Base-by-base conservation (phyloP, 1,140 invertebrate species). In the Bombus consobrinus region DNA sequence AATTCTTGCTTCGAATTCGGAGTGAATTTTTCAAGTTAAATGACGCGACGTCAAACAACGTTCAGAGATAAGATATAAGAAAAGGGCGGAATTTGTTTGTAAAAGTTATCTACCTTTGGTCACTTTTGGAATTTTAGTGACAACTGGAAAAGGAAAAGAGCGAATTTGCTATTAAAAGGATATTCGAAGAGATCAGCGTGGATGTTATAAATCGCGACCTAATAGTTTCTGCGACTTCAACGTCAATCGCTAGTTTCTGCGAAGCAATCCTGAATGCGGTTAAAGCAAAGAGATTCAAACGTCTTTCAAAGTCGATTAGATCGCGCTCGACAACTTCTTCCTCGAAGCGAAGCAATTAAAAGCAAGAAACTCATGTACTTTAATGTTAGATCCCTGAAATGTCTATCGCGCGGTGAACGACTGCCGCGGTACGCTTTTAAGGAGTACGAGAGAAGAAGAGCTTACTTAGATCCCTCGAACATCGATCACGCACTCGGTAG, bases 361-460 rank as follows among this genome's bases (percentile, higher is more conserved):
- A 22, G 72, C n/a, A 74, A 74, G 41, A 74, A 47, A 32, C 72
- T 74, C 71, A 32, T 72, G 71, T 72, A n/a, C 22, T 74, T 74
- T 43, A 74, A 74, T 47, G 72, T 74, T 74, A 32, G 34, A 75
- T 37, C 47, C n/a, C 32, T 75, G 43, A 57, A 75, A 57, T 37
- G 74, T 73, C 39, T 41, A 43, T 73, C 25, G 34, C 1, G 25
- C 12, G 28, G 71, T 9, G 28, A 43, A 13, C 3, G 39, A 13
- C 39, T n/a, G 39, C 2, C 13, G 68, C 57, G 62, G 37, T 41
- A 43, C 28, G 41, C 28, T 73, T 73, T 47, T 47, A 73, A 73
- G 41, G 41, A 73, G 25, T 8, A 22, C 28, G 28, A 72, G 9
- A 72, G 69, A 43, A 73, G n/a, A 47, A 10, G 15, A 47, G 28